Percentiles rank a stretch among this genome's conserved stretches.
Evolutionary conservation across 2,113 vertebrate genomes (phyloP).

Genomic region (Orthonyx spaldingii): DNA sequence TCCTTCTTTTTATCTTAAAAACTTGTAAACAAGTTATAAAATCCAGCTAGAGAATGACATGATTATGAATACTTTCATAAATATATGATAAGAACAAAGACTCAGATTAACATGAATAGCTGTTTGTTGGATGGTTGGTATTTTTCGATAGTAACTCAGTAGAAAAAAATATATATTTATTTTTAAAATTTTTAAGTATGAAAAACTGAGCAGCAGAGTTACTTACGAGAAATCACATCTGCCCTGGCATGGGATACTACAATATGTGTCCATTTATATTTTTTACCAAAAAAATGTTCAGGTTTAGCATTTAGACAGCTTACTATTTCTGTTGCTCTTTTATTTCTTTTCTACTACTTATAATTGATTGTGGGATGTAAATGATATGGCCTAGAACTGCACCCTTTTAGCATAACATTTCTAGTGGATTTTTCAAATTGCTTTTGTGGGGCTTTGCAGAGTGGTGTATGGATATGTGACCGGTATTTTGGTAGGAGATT

Average conservation of each 20-base stretch:
- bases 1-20: background rate
- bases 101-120: background rate
- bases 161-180: background rate
- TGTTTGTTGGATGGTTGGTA: rapidly evolving
- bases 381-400: background rate
- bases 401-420: background rate
- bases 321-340: background rate
- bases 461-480: rapidly evolving
- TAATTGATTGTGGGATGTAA: background rate
- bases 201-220: background rate
- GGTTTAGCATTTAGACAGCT: background rate
- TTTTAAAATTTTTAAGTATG: background rate
- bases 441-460: background rate
- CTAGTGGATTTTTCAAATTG: background rate
- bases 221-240: background rate
- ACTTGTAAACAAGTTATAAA: background rate
- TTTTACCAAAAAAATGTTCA: background rate
- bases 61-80: background rate
- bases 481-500: background rate
- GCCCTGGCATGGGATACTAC: background rate
- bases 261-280: background rate
- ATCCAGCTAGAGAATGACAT: background rate
- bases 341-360: background rate
- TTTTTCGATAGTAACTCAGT: background rate
- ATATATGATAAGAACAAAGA: background rate